Conservation (phyloP, 2,888 invertebrate species). For the Azorinus chamasolen region DNA sequence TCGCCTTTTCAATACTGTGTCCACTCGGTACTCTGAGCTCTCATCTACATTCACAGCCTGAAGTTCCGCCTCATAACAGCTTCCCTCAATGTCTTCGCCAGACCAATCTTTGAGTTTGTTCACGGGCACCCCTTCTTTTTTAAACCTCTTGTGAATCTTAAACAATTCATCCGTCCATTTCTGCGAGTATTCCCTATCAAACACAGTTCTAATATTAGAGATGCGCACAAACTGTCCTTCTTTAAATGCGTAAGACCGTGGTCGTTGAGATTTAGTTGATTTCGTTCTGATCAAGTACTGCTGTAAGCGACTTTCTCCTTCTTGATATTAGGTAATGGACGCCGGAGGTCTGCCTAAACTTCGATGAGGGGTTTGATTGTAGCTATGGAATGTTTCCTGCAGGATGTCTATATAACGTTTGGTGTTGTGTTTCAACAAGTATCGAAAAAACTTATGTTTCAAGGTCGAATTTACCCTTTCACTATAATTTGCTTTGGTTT, state of each 20-base stretch:
- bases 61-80: slow-evolving; percentile 50
- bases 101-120: slow-evolving; percentile 37
- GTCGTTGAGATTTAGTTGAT: neutral
- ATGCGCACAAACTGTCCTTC: slow-evolving; percentile 37
- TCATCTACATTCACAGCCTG: slow-evolving; percentile 45
- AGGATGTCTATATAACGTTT: slow-evolving; percentile 7
- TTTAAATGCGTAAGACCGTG: slow-evolving; percentile 29
- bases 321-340: neutral
- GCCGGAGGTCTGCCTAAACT: slow-evolving; percentile 10
- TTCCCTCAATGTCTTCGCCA: slow-evolving; percentile 38
- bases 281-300: slow-evolving; percentile 17
- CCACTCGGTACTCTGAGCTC: slow-evolving; percentile 30
- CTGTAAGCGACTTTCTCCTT: slow-evolving; percentile 10
- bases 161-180: slow-evolving; percentile 58
- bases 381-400: slow-evolving; percentile 4
- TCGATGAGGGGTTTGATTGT: slow-evolving; percentile 10
- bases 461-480: too few species aligned
- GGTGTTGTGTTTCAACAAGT: too few species aligned
- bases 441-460: too few species aligned
- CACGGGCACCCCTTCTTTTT: slow-evolving; percentile 38
- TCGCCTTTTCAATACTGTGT: slow-evolving; percentile 45
- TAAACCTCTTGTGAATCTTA: slow-evolving; percentile 31
- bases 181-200: slow-evolving; percentile 56
- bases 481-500: too few species aligned
- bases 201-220: slow-evolving; percentile 33